phyloP scores from a whole-genome alignment of 2,888 invertebrate genomes.

The Macrosiphum euphorbiae region DNA sequence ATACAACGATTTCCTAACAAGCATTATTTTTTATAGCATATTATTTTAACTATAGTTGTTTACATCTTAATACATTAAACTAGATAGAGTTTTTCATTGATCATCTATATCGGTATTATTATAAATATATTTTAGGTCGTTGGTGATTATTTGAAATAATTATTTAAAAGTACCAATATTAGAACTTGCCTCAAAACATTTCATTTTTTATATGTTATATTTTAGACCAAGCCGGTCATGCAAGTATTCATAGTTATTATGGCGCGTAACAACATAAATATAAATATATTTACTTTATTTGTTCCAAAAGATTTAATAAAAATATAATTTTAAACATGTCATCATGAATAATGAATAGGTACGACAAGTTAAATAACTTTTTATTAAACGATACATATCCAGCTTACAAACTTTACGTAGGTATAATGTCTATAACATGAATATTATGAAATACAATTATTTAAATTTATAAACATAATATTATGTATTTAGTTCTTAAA shows the following conservation, averaged over 20 bases:
- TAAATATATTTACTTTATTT: background rate
- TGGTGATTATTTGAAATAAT: background rate
- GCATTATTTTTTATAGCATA: too few relatives aligned
- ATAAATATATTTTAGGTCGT: background rate
- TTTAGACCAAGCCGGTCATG: background rate
- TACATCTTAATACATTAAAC: background rate
- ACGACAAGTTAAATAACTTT: conserved; percentile 4
- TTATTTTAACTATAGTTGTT: background rate
- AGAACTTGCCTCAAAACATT: background rate
- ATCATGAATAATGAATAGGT: background rate
- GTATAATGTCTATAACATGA: background rate
- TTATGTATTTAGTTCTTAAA: background rate
- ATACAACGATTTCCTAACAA: background rate
- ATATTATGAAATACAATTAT: background rate
- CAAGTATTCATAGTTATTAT: conserved; percentile 2
- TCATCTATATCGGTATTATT: background rate
- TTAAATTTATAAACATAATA: background rate
- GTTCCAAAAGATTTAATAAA: conserved; percentile 31
- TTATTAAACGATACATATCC: conserved; percentile 11
- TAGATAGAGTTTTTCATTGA: background rate
- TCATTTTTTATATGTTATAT: background rate
- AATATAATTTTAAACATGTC: conserved; percentile 28
- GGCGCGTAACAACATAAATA: conserved; percentile 25
- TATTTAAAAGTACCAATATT: background rate
- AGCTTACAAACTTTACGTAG: background rate